Conservation (phyloP, 2,888 invertebrate species). For the Corbicula japonica region DNA sequence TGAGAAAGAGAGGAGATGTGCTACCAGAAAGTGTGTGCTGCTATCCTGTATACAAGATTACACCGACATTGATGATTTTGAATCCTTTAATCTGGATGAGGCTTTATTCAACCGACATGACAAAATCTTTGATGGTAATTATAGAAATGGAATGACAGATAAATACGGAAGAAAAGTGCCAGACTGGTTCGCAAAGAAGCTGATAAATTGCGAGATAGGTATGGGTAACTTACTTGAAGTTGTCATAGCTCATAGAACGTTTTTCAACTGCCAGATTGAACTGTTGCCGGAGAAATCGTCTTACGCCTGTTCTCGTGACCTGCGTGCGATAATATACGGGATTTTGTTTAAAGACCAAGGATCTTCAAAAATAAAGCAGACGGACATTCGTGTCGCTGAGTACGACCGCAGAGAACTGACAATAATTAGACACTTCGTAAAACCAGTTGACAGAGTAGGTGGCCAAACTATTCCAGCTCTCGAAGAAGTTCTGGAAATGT, state of each 20-base stretch:
- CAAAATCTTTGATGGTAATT: background rate
- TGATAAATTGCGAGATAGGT: conserved; percentile 89
- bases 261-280: conserved; percentile 82
- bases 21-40: too few relatives aligned
- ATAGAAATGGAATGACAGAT: conserved; percentile 17
- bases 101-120: background rate
- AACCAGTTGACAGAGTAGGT: conserved; percentile 27
- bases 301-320: conserved; percentile 68
- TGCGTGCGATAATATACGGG: conserved; percentile 82
- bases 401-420: conserved; percentile 68
- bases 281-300: conserved; percentile 70
- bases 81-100: conserved; percentile 2
- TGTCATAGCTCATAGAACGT: conserved; percentile 73
- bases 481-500: background rate
- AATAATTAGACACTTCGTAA: conserved; percentile 54
- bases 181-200: conserved; percentile 90
- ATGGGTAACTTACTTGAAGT: conserved; percentile 90
- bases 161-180: conserved; percentile 86
- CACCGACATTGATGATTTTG: conserved; percentile 50
- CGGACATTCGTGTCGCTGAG: conserved; percentile 59
- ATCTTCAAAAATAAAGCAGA: background rate
- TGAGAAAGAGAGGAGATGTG: too few relatives aligned
- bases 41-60: conserved; percentile 83
- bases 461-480: background rate
- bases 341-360: conserved; percentile 65